Base-by-base conservation (phyloP, 2,888 invertebrate genomes). In the Chrysodeixis includens region DNA sequence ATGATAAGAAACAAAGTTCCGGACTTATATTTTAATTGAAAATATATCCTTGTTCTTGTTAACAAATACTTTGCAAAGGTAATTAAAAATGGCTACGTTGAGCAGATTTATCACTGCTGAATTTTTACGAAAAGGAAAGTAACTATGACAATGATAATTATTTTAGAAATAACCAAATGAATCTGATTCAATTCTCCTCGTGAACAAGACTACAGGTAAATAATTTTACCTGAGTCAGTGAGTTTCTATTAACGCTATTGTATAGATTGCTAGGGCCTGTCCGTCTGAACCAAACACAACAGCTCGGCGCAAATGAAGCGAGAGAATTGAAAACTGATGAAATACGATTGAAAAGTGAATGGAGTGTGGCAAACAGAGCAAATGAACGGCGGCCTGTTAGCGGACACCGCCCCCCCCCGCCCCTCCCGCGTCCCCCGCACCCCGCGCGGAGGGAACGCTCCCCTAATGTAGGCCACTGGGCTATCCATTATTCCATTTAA, bases 281-380 rank as follows among this genome's bases (percentile, higher is more conserved):
- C 63, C 20, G 52, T 22, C 54, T 40, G 68, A 53, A 56, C 26
- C 69, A 62, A 74, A 76, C 30, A 69, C 58, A 71, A 20, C 62
- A 46, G 63, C 3, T 6, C 61, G 78, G 56, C 72, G 71, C 74
- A 83, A 84, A 85, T 82, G 80, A 82, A 85, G 74, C 73, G 79
- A 72, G 69, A 74, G 79, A 78, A 85, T 82, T 79, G 85, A 76
- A 84, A 83, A 74, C 79, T 82, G 83, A 85, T 85, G 82, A 78
- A 78, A 77, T 78, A 60, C 73, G 75, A 83, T 81, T 79, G 77
- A 77, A 80, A 76, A 73, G 61, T 71, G 81, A 83, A 76, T 79
- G 73, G 74, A 75, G 76, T 74, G 79, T 69, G 70, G 62, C 71
- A 66, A 83, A 79, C 72, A 73, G 71, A 77, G 67, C 74, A 74